These are phyloP conservation scores for Augochlora pura DNA, from an alignment of 1,140 invertebrate genomes.

Conservation along the genomic window DNA sequence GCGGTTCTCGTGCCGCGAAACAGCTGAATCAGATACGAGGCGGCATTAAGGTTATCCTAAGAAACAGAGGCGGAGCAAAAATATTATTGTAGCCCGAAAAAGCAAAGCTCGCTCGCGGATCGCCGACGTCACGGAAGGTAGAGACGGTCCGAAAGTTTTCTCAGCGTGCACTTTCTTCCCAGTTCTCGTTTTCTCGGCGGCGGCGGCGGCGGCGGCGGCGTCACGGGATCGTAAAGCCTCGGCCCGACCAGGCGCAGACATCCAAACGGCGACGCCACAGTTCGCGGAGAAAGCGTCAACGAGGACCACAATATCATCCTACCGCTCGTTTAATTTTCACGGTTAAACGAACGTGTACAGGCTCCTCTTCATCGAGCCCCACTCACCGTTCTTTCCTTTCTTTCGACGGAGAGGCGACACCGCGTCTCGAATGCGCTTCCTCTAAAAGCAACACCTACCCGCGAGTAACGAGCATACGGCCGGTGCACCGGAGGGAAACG, in stretches of 20 bases:
- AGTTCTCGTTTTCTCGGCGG: neutral
- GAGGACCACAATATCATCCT: neutral
- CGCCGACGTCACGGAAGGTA: no score
- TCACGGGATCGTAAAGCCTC: constrained; percentile 8
- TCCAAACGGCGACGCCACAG: no score
- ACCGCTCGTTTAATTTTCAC: constrained; percentile 30
- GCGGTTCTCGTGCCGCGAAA: no score
- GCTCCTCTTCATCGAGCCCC: neutral
- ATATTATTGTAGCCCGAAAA: no score
- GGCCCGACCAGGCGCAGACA: neutral
- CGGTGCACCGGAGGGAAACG: constrained; percentile 15
- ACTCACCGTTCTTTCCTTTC: neutral
- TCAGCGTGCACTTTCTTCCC: no score
- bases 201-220: neutral
- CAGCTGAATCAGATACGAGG: no score
- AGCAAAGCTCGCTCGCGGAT: no score
- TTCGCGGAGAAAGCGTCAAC: neutral
- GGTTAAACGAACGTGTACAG: neutral
- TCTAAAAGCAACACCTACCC: constrained; percentile 16
- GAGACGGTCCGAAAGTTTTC: no score
- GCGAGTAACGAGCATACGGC: constrained; percentile 41
- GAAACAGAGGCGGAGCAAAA: no score
- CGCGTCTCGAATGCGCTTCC: constrained; percentile 8
- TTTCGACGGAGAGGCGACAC: neutral
- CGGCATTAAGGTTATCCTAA: no score